Percentiles rank a stretch among this genome's conserved stretches.
Evolutionary conservation across 2,113 vertebrate genomes (phyloP).

Genomic region (Rana temporaria): DNA sequence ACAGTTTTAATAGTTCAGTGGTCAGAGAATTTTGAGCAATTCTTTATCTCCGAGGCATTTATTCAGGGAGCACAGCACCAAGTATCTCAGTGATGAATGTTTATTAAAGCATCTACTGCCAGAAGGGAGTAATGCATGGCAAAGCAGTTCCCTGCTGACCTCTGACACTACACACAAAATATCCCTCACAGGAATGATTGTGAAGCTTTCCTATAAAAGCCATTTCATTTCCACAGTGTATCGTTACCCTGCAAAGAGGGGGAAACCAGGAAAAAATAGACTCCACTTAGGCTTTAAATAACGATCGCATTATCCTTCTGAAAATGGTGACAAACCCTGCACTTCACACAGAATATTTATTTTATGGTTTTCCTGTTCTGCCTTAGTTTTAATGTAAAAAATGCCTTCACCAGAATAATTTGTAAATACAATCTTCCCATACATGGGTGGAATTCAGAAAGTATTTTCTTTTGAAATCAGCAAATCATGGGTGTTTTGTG

Average conservation of each 20-base stretch:
- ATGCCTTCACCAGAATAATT: too few relatives aligned
- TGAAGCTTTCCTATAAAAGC: slow-evolving; percentile 36
- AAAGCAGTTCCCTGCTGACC: slow-evolving; percentile 43
- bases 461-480: too few relatives aligned
- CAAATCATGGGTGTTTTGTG: too few relatives aligned
- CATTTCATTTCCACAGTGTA: slow-evolving; percentile 40
- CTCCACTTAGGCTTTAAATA: slow-evolving; percentile 37
- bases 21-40: background rate
- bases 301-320: background rate
- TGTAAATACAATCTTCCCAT: too few relatives aligned
- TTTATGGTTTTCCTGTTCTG: too few relatives aligned
- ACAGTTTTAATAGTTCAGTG: slow-evolving; percentile 27
- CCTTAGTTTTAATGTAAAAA: too few relatives aligned
- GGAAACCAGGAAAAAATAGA: slow-evolving; percentile 53
- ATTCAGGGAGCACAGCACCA: slow-evolving; percentile 9
- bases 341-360: background rate
- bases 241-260: slow-evolving; percentile 9
- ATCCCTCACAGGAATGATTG: slow-evolving; percentile 39
- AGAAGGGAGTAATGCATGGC: slow-evolving; percentile 45
- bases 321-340: slow-evolving; percentile 12
- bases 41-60: slow-evolving; percentile 37
- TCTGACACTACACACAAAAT: slow-evolving; percentile 40
- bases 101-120: slow-evolving; percentile 46
- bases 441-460: too few relatives aligned
- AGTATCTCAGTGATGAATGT: slow-evolving; percentile 45